Conservation (phyloP, 1,140 invertebrate species). For the Luehdorfia chinensis region DNA sequence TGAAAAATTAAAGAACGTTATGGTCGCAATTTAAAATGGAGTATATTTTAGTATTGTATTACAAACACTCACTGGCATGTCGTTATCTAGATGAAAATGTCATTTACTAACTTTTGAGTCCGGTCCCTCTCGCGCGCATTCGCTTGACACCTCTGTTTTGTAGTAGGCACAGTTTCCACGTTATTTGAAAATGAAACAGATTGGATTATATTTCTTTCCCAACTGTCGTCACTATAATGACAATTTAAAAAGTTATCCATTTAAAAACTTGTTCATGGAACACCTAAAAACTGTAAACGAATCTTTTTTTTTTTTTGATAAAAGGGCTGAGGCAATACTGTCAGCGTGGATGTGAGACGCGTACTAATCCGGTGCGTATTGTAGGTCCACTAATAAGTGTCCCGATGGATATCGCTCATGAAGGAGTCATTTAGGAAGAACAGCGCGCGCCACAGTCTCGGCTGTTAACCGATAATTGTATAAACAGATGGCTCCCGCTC, state of each 20-base stretch:
- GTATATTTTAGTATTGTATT: too few species aligned
- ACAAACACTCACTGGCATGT: too few species aligned
- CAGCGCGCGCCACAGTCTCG: conserved; percentile 67
- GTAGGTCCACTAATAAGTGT: conserved; percentile 49
- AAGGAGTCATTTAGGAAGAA: conserved; percentile 75
- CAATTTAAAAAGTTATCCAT: conserved; percentile 46
- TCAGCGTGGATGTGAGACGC: conserved; percentile 34
- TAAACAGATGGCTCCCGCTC: conserved; percentile 71
- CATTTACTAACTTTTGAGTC: conserved; percentile 83
- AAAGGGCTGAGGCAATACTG: neutral
- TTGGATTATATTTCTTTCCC: conserved; percentile 39
- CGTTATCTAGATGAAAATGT: too few species aligned
- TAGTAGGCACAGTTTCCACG: conserved; percentile 33
- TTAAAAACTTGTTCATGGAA: conserved; percentile 2
- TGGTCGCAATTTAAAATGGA: too few species aligned
- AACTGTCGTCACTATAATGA: conserved; percentile 47
- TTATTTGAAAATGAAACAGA: conserved; percentile 31
- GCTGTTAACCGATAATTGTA: conserved; percentile 73
- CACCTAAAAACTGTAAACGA: conserved; percentile 18
- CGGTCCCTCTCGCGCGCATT: conserved; percentile 85
- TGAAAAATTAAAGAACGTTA: too few species aligned
- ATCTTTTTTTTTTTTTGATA: conserved; percentile 17
- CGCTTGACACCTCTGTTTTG: conserved; percentile 82
- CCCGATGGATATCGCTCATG: conserved; percentile 57
- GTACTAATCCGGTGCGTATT: conserved; percentile 48